Evolutionary conservation across 2,797 vertebrate species (phyloP).

Genomic region (Odontamblyopus rebecca): DNA sequence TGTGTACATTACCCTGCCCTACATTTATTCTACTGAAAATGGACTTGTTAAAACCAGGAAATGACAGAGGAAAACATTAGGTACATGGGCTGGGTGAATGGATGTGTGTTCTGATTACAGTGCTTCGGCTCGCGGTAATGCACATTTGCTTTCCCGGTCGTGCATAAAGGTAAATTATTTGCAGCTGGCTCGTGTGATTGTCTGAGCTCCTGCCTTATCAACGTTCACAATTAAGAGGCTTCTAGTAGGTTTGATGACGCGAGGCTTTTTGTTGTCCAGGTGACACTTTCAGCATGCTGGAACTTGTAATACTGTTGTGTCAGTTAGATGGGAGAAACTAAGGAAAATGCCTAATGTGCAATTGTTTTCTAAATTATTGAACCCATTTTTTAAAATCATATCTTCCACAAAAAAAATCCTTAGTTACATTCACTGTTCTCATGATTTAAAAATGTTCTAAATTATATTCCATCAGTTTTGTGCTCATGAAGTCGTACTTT

Average conservation of each 20-base stretch:
- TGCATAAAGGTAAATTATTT: slow-evolving; percentile 19
- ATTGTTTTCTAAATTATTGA: no score
- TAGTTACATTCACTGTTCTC: no score
- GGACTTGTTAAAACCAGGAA: slow-evolving; percentile 29
- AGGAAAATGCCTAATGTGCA: no score
- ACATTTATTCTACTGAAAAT: slow-evolving; percentile 48
- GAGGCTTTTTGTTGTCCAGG: not conserved
- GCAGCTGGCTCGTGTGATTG: slow-evolving; percentile 5
- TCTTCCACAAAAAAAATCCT: no score
- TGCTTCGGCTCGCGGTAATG: slow-evolving; percentile 26
- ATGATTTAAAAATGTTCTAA: no score
- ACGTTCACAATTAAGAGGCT: not conserved
- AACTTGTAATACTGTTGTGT: not conserved
- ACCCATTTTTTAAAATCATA: no score
- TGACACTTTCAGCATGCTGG: not conserved
- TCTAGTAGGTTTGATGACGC: not conserved
- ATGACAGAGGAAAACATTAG: slow-evolving; percentile 16
- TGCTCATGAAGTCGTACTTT: no score
- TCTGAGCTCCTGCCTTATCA: not conserved
- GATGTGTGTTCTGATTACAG: slow-evolving; percentile 30
- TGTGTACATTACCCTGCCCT: slow-evolving; percentile 32
- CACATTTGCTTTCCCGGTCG: slow-evolving; percentile 15
- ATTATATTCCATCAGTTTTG: no score
- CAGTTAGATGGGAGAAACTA: no score
- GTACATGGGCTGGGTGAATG: slow-evolving; percentile 21